Evolutionary conservation across 2,113 vertebrate genomes (phyloP).

Genomic region (Melanotaenia duboulayi): DNA sequence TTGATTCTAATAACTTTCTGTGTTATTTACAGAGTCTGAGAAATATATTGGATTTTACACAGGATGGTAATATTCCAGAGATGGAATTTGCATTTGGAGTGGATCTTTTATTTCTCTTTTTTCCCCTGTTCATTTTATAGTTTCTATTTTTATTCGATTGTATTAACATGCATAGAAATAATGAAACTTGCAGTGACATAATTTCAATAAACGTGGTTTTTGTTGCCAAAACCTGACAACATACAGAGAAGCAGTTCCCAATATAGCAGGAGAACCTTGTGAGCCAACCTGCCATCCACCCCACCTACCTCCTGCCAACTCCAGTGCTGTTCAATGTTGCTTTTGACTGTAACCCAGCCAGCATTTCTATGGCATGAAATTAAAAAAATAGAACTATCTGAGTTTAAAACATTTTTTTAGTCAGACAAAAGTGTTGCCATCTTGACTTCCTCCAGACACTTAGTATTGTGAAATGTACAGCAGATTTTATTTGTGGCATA

Average conservation of each 20-base stretch:
- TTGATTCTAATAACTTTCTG: slow-evolving; percentile 69
- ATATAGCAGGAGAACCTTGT: not conserved
- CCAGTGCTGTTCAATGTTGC: not conserved
- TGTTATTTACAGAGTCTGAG: slow-evolving; percentile 55
- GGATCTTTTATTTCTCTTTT: slow-evolving; percentile 38
- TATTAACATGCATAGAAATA: not conserved
- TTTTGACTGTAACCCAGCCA: not conserved
- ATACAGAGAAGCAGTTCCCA: not conserved
- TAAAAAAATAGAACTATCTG: not conserved
- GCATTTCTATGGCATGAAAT: not conserved
- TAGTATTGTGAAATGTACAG: not conserved
- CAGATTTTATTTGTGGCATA: slow-evolving; percentile 11
- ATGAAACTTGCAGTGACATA: not conserved
- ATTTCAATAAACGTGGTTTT: not conserved
- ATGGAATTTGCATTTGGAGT: slow-evolving; percentile 62
- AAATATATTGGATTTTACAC: slow-evolving; percentile 62
- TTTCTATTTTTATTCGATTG: not conserved
- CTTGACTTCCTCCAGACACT: not conserved
- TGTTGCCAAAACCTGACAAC: not conserved
- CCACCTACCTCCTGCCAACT: not conserved
- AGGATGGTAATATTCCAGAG: slow-evolving; percentile 41
- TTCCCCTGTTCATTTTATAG: slow-evolving; percentile 39
- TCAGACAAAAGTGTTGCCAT: not conserved
- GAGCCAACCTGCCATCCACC: not conserved
- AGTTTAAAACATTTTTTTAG: not conserved